Conservation (phyloP, 1,140 invertebrate species). For the Bacillus rossius region DNA sequence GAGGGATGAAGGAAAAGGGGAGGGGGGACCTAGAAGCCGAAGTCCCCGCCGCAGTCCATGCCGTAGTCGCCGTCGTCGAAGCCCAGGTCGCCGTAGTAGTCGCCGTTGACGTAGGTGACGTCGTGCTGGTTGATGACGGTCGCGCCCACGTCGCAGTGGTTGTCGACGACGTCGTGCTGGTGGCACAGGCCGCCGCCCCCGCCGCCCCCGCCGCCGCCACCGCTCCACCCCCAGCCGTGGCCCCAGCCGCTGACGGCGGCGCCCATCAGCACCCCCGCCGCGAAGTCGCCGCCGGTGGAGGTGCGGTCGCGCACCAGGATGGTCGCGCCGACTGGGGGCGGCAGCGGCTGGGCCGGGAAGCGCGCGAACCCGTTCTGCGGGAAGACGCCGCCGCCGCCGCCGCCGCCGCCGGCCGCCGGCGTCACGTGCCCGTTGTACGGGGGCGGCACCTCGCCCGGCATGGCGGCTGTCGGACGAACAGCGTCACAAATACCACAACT, state of each 20-base stretch:
- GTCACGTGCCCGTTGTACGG: not conserved
- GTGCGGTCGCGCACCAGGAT: constrained; percentile 9
- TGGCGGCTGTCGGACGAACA: constrained; percentile 9
- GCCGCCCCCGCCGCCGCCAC: constrained; percentile 9
- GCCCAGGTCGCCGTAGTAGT: constrained; percentile 16
- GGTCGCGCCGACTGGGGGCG: constrained; percentile 1
- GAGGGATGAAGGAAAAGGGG: no score
- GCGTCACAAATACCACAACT: no score
- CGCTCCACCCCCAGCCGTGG: constrained; percentile 19
- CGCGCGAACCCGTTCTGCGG: constrained; percentile 9
- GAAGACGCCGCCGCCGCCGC: constrained; percentile 1
- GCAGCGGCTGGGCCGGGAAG: not conserved
- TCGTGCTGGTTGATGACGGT: constrained; percentile 5
- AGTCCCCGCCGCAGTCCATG: constrained; percentile 20
- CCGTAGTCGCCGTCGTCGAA: constrained; percentile 20
- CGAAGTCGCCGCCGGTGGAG: constrained; percentile 10
- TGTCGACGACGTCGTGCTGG: not conserved
- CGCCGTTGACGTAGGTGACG: constrained; percentile 9
- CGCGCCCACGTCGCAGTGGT: constrained; percentile 11
- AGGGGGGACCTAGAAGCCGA: constrained; percentile 11
- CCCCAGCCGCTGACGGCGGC: constrained; percentile 20
- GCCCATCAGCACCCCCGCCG: constrained; percentile 17
- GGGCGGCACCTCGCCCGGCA: constrained; percentile 15
- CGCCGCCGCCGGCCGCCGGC: not conserved
- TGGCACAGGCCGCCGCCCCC: constrained; percentile 1